Conservation (phyloP, 2,113 vertebrate species). For the Sorex araneus region DNA sequence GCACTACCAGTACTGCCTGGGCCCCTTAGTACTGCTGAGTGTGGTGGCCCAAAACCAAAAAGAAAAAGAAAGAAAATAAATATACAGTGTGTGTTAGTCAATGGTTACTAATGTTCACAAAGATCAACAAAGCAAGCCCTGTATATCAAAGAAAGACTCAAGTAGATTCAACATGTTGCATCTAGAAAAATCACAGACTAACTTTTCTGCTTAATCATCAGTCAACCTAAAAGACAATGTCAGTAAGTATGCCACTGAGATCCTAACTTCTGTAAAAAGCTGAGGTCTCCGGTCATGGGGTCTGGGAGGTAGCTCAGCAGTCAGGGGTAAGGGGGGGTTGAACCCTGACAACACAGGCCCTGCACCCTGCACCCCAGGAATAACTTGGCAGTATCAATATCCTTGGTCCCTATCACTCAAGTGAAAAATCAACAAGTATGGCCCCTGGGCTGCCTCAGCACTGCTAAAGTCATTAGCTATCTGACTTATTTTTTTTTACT, state of each 20-base stretch:
- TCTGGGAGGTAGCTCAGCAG: too few species aligned
- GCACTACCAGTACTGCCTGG: too few species aligned
- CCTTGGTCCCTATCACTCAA: too few species aligned
- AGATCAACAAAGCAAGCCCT: background rate
- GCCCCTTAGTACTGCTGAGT: too few species aligned
- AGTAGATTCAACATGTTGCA: background rate
- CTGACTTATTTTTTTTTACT: background rate
- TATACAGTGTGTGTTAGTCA: background rate
- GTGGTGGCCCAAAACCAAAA: too few species aligned
- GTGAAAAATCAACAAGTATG: too few species aligned
- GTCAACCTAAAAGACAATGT: background rate
- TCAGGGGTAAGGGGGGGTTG: too few species aligned
- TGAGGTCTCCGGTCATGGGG: too few species aligned
- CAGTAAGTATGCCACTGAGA: background rate
- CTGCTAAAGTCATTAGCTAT: background rate
- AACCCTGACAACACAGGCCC: too few species aligned
- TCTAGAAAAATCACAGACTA: background rate
- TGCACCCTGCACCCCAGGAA: too few species aligned
- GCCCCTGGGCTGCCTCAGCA: background rate
- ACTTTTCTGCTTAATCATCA: conserved; percentile 18
- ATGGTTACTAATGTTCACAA: background rate
- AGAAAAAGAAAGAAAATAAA: background rate
- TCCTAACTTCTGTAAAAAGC: background rate
- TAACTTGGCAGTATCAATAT: too few species aligned
- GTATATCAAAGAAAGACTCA: background rate